Evolutionary conservation across 2,113 vertebrate genomes (phyloP), one percentile per base, ranked within the genome.

Genomic region (Halichoerus grypus): DNA sequence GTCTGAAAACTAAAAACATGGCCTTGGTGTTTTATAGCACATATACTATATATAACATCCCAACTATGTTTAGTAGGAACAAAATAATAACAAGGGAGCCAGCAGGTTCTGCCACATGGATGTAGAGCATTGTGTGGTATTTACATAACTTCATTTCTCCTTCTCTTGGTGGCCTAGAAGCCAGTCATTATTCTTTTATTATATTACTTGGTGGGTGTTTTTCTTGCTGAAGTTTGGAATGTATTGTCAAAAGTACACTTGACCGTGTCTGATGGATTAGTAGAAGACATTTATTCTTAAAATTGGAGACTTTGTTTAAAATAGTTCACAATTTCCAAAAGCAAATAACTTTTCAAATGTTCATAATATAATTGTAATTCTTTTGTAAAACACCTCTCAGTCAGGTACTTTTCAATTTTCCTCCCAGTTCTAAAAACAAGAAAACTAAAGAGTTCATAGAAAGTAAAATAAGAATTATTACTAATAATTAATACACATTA

Each of bases 131-230:
- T 76, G 36, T 65, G n/a, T 93, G 71, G 42, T 94, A 63, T 95
- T 94, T 71, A 76, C 57, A 31, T 71, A 91, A 72, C 28, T 96
- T 83, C 69, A 53, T 87, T 80, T 92, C 31, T 88, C 24, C 39
- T 92, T 88, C 88, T 97, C 84, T 87, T 90, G 49, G 87, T 87
- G 93, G 87, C 33, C 92, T 91, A 61, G 51, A 88, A 95, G 80
- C 69, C 76, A 85, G 46, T 28, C 83, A 88, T 74, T 88, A 53
- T 90, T 84, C 36, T 95, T 91, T 67, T 14, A 72, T 85, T 89
- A 39, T 82, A 72, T 74, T 53, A 92, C 33, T 63, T 81, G 19
- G 16, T 80, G 49, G 51, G 10, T 51, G n/a, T 87, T 93, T 97
- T 95, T 80, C 33, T 86, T 14, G 79, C 53, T 92, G 33, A 74